phyloP scores from a whole-genome alignment of 2,797 vertebrate species.

The Ceryle rudis region DNA sequence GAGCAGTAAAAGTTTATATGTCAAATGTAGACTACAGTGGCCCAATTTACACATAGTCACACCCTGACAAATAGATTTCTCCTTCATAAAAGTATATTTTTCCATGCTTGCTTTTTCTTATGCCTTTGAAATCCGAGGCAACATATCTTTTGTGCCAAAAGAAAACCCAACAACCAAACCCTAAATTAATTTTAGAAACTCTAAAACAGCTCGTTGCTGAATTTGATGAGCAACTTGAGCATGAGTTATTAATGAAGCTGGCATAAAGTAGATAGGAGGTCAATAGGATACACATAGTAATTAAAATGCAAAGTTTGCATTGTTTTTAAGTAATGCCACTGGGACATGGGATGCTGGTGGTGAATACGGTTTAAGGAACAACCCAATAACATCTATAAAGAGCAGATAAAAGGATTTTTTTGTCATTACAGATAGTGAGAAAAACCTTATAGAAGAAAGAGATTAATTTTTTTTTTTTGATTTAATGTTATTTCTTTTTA shows the following conservation, averaged over 20 bases:
- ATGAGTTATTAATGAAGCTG: constrained; percentile 46
- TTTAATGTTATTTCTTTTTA: not conserved
- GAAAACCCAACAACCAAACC: too few relatives aligned
- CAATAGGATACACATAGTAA: constrained; percentile 24
- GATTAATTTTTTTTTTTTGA: not conserved
- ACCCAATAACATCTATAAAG: constrained; percentile 19
- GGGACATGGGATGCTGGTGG: not conserved
- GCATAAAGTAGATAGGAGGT: constrained; percentile 32
- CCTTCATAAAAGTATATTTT: not conserved
- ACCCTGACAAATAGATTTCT: not conserved
- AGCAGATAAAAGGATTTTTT: constrained; percentile 41
- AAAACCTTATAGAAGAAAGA: not conserved
- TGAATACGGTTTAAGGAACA: not conserved
- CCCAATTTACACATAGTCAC: not conserved
- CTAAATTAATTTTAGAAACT: not conserved
- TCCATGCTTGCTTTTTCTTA: not conserved
- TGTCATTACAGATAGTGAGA: not conserved
- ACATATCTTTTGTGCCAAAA: not conserved
- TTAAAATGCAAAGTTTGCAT: constrained; percentile 61
- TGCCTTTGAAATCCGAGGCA: not conserved
- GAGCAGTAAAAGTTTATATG: not conserved
- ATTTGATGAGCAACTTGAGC: constrained; percentile 23
- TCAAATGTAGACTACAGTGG: not conserved
- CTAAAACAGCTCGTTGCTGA: not conserved
- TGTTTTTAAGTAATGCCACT: constrained; percentile 51